Percentiles rank a stretch among this genome's conserved stretches.
phyloP scores from a whole-genome alignment of 2,113 vertebrate genomes.

The Lucifuga dentata region DNA sequence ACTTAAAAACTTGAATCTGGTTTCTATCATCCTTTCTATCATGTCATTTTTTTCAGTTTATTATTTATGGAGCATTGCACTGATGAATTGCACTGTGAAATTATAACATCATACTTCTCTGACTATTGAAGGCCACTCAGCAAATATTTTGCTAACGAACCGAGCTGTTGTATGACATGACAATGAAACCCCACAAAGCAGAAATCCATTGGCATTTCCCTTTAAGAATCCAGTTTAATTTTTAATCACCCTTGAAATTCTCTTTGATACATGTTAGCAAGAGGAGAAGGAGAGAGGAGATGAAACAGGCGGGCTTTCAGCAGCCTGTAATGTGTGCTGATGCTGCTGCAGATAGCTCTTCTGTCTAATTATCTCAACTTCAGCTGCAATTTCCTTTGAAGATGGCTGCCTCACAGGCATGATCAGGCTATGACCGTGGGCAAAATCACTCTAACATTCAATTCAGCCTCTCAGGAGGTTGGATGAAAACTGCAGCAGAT shows the following conservation, averaged over 20 bases:
- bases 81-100: too few relatives aligned
- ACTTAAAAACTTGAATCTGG: background rate
- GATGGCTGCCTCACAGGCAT: slow-evolving; percentile 58
- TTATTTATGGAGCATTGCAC: background rate
- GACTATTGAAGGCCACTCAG: background rate
- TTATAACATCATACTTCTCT: too few relatives aligned
- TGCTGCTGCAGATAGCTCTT: slow-evolving; percentile 64
- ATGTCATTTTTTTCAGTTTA: background rate
- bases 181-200: slow-evolving; percentile 21
- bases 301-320: slow-evolving; percentile 59
- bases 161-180: background rate
- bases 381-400: slow-evolving; percentile 73
- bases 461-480: slow-evolving; percentile 43
- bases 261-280: slow-evolving; percentile 68
- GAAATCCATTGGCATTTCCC: slow-evolving; percentile 30
- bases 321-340: slow-evolving; percentile 50
- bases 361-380: slow-evolving; percentile 77
- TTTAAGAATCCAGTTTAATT: slow-evolving; percentile 69
- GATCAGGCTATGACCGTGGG: slow-evolving; percentile 62
- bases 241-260: slow-evolving; percentile 78
- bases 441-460: slow-evolving; percentile 62
- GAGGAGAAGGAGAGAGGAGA: slow-evolving; percentile 54
- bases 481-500: slow-evolving; percentile 60
- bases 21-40: too few relatives aligned
- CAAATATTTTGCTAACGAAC: slow-evolving; percentile 22